Conservation (phyloP, 1,140 invertebrate species). For the Limonius californicus region DNA sequence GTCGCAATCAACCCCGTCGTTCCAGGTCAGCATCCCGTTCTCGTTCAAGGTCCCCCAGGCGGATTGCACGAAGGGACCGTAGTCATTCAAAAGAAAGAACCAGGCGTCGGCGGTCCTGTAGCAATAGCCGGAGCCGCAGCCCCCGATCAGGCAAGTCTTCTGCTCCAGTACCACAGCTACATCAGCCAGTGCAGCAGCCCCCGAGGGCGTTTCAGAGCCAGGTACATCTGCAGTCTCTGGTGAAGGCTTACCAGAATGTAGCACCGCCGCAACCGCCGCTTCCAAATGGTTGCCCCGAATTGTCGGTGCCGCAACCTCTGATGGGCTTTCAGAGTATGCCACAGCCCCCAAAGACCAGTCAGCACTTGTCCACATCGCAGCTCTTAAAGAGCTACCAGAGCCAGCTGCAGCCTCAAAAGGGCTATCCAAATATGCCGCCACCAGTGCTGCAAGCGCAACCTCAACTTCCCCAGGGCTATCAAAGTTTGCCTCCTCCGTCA, state of each 20-base stretch:
- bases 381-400: constrained; percentile 1
- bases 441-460: neutral
- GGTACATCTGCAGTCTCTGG: neutral
- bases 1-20: constrained; percentile 28
- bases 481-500: constrained; percentile 19
- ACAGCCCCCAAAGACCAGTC: constrained; percentile 9
- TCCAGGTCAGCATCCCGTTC: constrained; percentile 36
- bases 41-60: constrained; percentile 31
- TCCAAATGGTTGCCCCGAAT: neutral
- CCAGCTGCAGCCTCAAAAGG: neutral
- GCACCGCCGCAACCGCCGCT: neutral
- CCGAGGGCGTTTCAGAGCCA: neutral
- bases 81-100: constrained; percentile 29
- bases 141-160: constrained; percentile 14
- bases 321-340: constrained; percentile 13
- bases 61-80: constrained; percentile 26
- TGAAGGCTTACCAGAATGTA: neutral
- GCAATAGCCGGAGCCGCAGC: constrained; percentile 23
- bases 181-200: neutral
- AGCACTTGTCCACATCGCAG: constrained; percentile 4
- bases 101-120: constrained; percentile 19
- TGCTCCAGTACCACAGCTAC: constrained; percentile 9
- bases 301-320: neutral
- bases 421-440: neutral
- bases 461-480: constrained; percentile 10